These are phyloP conservation scores for Microctonus aethiopoides DNA, from an alignment of 2,888 invertebrate species.

Conservation along the genomic window DNA sequence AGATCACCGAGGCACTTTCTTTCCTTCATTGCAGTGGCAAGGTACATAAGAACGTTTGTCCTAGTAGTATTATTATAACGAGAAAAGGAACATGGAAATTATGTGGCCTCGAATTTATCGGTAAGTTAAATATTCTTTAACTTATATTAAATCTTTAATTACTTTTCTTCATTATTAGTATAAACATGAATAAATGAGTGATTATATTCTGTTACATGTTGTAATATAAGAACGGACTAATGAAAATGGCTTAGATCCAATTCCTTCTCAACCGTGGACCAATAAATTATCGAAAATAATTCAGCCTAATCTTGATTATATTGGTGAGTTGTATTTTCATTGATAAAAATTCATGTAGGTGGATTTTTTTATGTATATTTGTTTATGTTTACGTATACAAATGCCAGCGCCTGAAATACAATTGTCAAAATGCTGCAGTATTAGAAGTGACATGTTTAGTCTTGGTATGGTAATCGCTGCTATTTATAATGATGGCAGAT, in stretches of 20 bases:
- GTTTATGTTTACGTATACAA: not conserved
- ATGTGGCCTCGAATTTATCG: slow-evolving; percentile 92
- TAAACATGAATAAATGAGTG: not conserved
- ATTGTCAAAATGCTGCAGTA: slow-evolving; percentile 82
- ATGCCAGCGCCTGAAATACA: slow-evolving; percentile 92
- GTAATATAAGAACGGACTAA: slow-evolving; percentile 77
- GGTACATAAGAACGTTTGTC: slow-evolving; percentile 95
- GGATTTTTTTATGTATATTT: not conserved
- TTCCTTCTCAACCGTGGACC: slow-evolving; percentile 89
- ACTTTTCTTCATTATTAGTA: not conserved
- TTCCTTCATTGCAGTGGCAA: slow-evolving; percentile 90
- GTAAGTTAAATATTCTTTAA: slow-evolving; percentile 68
- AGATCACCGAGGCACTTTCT: slow-evolving; percentile 94
- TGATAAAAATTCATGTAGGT: no score
- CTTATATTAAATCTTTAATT: not conserved
- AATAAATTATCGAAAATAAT: slow-evolving; percentile 90
- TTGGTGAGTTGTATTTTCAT: slow-evolving; percentile 72
- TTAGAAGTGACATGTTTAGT: slow-evolving; percentile 96
- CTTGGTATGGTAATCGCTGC: slow-evolving; percentile 94
- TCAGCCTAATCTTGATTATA: slow-evolving; percentile 94
- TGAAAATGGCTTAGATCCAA: slow-evolving; percentile 65
- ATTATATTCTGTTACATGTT: no score
- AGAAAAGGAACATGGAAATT: slow-evolving; percentile 96
- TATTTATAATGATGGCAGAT: slow-evolving; percentile 90
- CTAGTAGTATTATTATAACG: slow-evolving; percentile 90